Evolutionary conservation across 2,113 vertebrate genomes (phyloP), one percentile per base, ranked within the genome.

Genomic region (Sapayoa aenigma): DNA sequence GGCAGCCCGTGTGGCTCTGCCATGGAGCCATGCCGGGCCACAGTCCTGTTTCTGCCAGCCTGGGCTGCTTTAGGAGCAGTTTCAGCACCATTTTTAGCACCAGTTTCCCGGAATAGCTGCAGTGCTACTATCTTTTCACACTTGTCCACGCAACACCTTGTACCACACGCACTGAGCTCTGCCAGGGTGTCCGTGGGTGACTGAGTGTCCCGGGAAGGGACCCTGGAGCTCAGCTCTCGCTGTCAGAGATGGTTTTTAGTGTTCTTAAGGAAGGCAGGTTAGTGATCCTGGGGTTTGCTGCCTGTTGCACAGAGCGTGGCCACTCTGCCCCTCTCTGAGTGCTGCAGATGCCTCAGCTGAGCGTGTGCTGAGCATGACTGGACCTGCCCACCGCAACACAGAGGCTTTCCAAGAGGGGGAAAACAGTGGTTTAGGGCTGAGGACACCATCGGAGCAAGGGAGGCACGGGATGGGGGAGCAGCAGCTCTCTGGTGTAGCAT

Each of bases 191-290:
- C 91, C 52, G 67, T 1, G 80, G 65, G 42, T 20, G 88, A 35
- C 37, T 10, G 63, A 6, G 46, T 1, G 28, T 74, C 65, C 74
- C 20, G 0, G 1, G 37, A 41, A 80, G 42, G 0, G 5, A 15
- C 18, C 31, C 53, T 9, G 56, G 8, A 41, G 80, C 86, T 68
- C 39, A 3, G 46, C 28, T 77, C 68, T 3, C 1, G 1, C 83
- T 21, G 12, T 0, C 4, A 0, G 69, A 11, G 60, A 0, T 2
- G 7, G 12, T 49, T 60, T 2, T 37, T 74, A 42, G 12, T 1
- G 59, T 9, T 42, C 14, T 33, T 59, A 5, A 33, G 46, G 59
- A 14, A 44, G 60, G 91, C 47, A 52, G 35, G 9, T 3, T 12
- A 0, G 3, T 0, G 3, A 50, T 9, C 35, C 28, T 0, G 17